phyloP scores from a whole-genome alignment of 37 sponge, comb jelly and placozoan species.

The Cliona cf. orientalis region DNA sequence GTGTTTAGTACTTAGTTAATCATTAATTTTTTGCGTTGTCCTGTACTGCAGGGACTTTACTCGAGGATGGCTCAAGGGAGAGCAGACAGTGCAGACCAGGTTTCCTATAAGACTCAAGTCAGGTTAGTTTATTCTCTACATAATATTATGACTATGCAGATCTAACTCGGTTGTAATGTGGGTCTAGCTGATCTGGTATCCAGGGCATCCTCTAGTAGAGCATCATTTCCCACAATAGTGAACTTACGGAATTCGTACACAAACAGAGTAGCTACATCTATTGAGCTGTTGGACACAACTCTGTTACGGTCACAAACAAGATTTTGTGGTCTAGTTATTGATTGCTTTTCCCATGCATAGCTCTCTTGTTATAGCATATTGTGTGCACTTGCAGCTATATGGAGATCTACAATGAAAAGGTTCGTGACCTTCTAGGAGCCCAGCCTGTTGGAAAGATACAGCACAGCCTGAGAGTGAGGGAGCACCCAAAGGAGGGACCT shows the following conservation, averaged over 20 bases:
- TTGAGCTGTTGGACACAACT: too few relatives aligned
- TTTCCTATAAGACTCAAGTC: conserved; percentile 85
- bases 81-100: not conserved
- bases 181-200: too few relatives aligned
- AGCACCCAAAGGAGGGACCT: conserved; percentile 90
- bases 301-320: not conserved
- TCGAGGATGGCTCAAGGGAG: conserved; percentile 36
- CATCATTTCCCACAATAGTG: too few relatives aligned
- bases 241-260: too few relatives aligned
- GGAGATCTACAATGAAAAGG: conserved; percentile 95
- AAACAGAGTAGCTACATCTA: too few relatives aligned
- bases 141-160: not conserved
- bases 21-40: not conserved
- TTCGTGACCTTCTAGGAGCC: conserved; percentile 65
- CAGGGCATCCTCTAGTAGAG: too few relatives aligned
- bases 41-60: conserved; percentile 51
- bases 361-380: too few relatives aligned
- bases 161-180: too few relatives aligned
- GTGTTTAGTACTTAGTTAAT: too few relatives aligned
- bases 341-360: not conserved
- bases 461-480: conserved; percentile 77
- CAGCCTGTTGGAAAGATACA: not conserved
- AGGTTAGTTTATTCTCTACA: conserved; percentile 52
- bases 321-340: not conserved
- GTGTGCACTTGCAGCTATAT: conserved; percentile 77